Evolutionary conservation across 2,113 vertebrate species (phyloP), one percentile per base, ranked within the genome.

Genomic region (Eonycteris spelaea): DNA sequence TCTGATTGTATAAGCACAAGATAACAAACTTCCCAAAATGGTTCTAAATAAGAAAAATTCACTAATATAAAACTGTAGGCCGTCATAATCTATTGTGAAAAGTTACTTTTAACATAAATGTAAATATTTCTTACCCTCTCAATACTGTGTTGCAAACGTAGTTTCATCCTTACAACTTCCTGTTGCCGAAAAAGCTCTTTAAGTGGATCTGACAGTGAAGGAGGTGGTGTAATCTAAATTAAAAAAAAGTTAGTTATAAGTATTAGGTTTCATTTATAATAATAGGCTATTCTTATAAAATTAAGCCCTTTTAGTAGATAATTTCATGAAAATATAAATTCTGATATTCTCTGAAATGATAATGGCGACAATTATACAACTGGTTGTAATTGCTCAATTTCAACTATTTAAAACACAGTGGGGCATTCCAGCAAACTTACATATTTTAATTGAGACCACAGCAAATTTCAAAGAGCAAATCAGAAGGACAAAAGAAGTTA

Each of bases 171-270:
- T 67, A 99, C 98, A 71, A 99, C 99, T 98, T 99, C 99, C 79
- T 99, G 99, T 68, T 99, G 99, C 97, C 99, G 99, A 98, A 99
- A 99, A 78, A 99, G 99, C 94, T 99, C 99, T 96, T 99, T 99
- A 96, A 99, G 99, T 45, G 99, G 99, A 97, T 99, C 99, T 0
- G 99, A 99, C 95, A 99, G 97, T 4, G 99, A 99, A 1, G 99
- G 99, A 90, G 99, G 99, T 24, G 99, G 99, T 90, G 99, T 99
- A 97, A 99, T 99, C 99, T 99, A 98, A 57, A 95, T 89, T 93
- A 74, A 94, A 38, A 71, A 82, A 7, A 78, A 1, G 80, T 16
- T 2, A 92, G 35, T 86, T 95, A 38, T 90, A 91, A 96, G n/a
- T 51, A 92, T 26, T 68, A 80, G 38, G 53, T 74, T 95, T 95